These are phyloP conservation scores for Cotesia vestalis DNA, from an alignment of 1,140 invertebrate species.

Conservation along the genomic window DNA sequence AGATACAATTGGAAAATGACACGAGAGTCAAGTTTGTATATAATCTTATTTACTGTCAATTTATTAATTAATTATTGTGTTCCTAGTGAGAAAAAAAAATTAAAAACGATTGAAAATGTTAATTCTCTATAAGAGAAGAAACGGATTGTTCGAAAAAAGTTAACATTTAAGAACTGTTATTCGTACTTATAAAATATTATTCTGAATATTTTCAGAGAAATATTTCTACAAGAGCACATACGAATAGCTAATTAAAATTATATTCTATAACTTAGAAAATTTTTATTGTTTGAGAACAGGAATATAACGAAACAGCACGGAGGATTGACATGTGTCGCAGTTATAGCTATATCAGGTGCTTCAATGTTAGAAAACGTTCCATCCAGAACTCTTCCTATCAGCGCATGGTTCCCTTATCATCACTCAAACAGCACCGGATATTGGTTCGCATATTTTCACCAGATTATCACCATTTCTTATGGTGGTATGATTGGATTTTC, in stretches of 20 bases:
- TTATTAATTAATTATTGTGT: neutral
- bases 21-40: slow-evolving; percentile 6
- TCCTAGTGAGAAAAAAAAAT: too few relatives aligned
- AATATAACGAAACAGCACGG: neutral
- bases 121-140: too few relatives aligned
- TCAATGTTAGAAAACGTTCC: slow-evolving; percentile 2
- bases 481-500: neutral
- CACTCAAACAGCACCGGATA: neutral
- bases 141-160: too few relatives aligned
- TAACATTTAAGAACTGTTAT: too few relatives aligned
- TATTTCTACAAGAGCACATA: too few relatives aligned
- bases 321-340: neutral
- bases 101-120: too few relatives aligned
- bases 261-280: neutral
- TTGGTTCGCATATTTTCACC: neutral
- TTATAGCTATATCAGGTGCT: neutral
- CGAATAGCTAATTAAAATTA: too few relatives aligned
- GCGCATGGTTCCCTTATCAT: slow-evolving; percentile 6
- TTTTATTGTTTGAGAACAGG: neutral
- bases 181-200: too few relatives aligned
- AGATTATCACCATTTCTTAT: neutral
- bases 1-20: neutral
- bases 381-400: neutral
- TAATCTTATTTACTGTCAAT: neutral
- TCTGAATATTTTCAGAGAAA: too few relatives aligned